Evolutionary conservation across 1,140 invertebrate species (phyloP).

Genomic region (Mercenaria mercenaria): DNA sequence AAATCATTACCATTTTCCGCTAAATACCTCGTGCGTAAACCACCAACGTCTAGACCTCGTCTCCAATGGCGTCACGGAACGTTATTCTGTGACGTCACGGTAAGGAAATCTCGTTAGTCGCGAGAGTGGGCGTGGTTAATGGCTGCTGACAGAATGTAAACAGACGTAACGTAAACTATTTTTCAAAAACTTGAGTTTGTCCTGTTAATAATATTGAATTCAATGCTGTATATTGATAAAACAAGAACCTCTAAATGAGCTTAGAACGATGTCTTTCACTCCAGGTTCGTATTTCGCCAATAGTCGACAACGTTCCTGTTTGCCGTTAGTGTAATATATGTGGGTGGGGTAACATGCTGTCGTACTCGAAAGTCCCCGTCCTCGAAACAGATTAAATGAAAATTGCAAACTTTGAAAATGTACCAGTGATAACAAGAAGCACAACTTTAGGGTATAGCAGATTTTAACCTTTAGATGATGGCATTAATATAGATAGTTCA

Average conservation of each 20-base stretch:
- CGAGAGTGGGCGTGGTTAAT: constrained; percentile 59
- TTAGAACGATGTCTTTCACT: too few species aligned
- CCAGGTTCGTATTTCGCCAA: too few species aligned
- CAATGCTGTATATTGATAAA: too few species aligned
- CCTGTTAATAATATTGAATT: too few species aligned
- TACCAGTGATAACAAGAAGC: too few species aligned
- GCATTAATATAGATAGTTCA: too few species aligned
- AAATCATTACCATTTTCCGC: constrained; percentile 11
- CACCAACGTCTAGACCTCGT: constrained; percentile 41
- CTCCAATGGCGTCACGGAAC: constrained; percentile 66
- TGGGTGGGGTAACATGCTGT: not conserved
- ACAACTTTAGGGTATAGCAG: too few species aligned
- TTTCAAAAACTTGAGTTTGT: not conserved
- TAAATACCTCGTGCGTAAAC: constrained; percentile 34
- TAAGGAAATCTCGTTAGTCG: constrained; percentile 40
- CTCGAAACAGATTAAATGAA: too few species aligned
- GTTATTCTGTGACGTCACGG: constrained; percentile 61
- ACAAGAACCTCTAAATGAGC: too few species aligned
- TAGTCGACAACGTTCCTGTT: not conserved
- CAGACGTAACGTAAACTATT: constrained; percentile 44
- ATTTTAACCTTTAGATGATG: too few species aligned
- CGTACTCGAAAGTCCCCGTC: too few species aligned
- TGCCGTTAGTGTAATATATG: not conserved
- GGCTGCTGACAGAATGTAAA: constrained; percentile 39
- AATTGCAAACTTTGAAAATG: too few species aligned